phyloP scores from a whole-genome alignment of 2,797 vertebrate species.

The Lepus townsendii region DNA sequence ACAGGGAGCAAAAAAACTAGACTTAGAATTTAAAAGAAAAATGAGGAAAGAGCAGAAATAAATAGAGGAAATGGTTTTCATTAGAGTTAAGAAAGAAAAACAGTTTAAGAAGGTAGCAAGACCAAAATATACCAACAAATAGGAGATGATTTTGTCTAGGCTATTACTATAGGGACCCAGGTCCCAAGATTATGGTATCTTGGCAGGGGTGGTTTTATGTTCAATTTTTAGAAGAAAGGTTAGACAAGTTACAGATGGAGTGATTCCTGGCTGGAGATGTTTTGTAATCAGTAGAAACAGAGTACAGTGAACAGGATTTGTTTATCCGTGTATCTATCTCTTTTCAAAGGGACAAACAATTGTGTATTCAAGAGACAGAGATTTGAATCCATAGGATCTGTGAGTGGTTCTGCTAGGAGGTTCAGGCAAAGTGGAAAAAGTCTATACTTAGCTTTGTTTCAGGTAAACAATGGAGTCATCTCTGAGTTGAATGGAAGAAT shows the following conservation, averaged over 20 bases:
- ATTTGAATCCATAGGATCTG: background rate
- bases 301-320: background rate
- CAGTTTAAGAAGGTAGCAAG: conserved; percentile 49
- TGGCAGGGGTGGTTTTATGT: background rate
- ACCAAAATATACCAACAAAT: background rate
- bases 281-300: background rate
- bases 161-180: background rate
- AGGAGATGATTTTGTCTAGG: background rate
- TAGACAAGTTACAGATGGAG: background rate
- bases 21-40: conserved; percentile 1
- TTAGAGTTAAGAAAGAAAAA: background rate
- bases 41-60: background rate
- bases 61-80: background rate
- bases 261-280: background rate
- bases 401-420: background rate
- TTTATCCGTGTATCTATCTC: background rate
- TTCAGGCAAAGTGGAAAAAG: background rate
- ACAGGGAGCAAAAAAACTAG: background rate
- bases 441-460: background rate
- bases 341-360: conserved; percentile 41
- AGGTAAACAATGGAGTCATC: background rate
- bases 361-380: conserved; percentile 16
- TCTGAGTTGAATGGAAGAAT: background rate
- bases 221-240: background rate
- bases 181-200: background rate